phyloP scores from a whole-genome alignment of 1,140 invertebrate species.

The Meloidogyne exigua region DNA sequence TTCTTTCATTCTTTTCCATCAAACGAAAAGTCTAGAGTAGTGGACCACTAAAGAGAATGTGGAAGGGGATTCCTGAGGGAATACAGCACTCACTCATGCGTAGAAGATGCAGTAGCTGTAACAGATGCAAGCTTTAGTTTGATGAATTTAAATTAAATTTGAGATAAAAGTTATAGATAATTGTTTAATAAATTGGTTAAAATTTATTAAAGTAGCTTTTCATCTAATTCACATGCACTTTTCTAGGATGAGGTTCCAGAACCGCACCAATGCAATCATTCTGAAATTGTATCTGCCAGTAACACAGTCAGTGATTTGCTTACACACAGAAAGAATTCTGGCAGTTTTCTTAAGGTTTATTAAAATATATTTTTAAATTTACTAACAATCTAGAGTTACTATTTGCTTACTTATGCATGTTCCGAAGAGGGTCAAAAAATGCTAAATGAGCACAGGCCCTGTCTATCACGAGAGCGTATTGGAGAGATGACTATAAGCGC shows the following conservation, averaged over 20 bases:
- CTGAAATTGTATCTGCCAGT: constrained; percentile 58
- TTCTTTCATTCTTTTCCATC: too few species aligned
- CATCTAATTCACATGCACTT: too few species aligned
- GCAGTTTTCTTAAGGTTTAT: constrained; percentile 53
- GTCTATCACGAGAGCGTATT: constrained; percentile 58
- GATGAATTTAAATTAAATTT: too few species aligned
- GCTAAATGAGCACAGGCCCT: constrained; percentile 51
- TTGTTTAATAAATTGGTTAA: too few species aligned
- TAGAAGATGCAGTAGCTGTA: background rate
- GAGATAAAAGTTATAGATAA: too few species aligned
- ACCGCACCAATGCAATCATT: constrained; percentile 53
- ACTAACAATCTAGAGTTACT: constrained; percentile 46
- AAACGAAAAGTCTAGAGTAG: too few species aligned
- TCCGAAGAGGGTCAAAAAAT: constrained; percentile 60
- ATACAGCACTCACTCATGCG: background rate
- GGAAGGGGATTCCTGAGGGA: background rate
- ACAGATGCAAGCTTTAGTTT: too few species aligned
- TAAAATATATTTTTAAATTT: background rate
- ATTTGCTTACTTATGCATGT: constrained; percentile 62
- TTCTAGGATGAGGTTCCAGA: constrained; percentile 61
- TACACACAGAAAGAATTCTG: constrained; percentile 61
- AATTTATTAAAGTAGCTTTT: too few species aligned
- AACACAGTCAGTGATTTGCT: constrained; percentile 62
- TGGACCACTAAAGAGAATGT: too few species aligned
- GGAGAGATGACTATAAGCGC: constrained; percentile 64